Base-by-base conservation (phyloP, 2,113 vertebrate genomes). In the Hucho hucho region DNA sequence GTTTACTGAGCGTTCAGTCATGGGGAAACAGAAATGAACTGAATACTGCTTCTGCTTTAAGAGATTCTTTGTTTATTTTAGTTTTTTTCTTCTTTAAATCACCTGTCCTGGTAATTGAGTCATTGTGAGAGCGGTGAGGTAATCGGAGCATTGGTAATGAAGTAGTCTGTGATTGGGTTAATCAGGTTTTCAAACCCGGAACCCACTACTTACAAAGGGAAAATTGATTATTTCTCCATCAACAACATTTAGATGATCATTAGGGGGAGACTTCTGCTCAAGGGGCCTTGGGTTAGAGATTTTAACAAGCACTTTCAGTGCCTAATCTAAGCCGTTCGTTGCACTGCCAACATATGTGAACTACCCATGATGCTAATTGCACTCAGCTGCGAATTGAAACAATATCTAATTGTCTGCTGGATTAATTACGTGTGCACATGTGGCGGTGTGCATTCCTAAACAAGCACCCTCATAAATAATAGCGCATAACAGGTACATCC, bases 341-440 rank as follows among this genome's bases (percentile, higher is more conserved):
- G 59, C 58, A 61, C n/a, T 93, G 93, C 93, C 90, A 95, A 94
- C 95, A 95, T 95, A 96, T 95, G 95, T 94, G 93, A 94, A 93
- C 94, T 94, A 94, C 94, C 93, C 93, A 94, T 93, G 90, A 92
- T 93, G 95, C 95, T 98, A 98, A 98, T 98, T 98, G 94, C 95
- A 92, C 95, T 97, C 96, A 95, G 95, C 95, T 95, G 96, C 94
- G 93, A 96, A 96, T 94, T 95, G 95, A 95, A 90, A 97, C 95
- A 97, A 97, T 96, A 96, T 96, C 95, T 97, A 98, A 98, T 98
- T 97, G 96, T 96, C 93, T 91, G 92, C 92, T 93, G 94, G 95
- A 98, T 97, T 97, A 98, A 98, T 98, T 98, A 96, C 94, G 16
- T 53, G 49, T 53, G 92, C 94, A 93, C 94, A 95, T 92, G 94